Percentiles rank a stretch among this genome's conserved stretches.
These are phyloP conservation scores for Petrosia ficiformis DNA, from an alignment of 37 sponge, comb jelly and placozoan genomes.

Conservation along the genomic window DNA sequence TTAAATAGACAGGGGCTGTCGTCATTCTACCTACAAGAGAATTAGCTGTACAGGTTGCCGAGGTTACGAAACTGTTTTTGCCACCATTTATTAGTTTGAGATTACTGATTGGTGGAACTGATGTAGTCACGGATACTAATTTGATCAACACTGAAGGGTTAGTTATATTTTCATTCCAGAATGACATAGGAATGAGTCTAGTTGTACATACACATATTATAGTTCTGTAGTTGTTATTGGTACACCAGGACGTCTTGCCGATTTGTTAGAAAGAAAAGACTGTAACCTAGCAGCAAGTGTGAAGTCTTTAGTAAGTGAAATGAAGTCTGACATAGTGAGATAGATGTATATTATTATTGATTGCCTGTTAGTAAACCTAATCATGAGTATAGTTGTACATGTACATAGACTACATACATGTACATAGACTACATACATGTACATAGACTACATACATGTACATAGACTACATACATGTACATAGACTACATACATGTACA, in stretches of 20 bases:
- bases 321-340: no score
- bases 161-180: neutral
- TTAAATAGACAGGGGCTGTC: constrained; percentile 40
- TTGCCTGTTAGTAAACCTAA: no score
- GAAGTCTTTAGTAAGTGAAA: constrained; percentile 26
- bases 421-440: no score
- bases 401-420: no score
- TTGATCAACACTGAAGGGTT: constrained; percentile 19
- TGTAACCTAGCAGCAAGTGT: constrained; percentile 46
- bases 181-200: no score
- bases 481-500: no score
- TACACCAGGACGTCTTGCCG: constrained; percentile 88
- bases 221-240: constrained; percentile 64
- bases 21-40: constrained; percentile 94
- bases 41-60: constrained; percentile 84
- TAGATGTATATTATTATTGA: no score
- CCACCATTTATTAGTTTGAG: constrained; percentile 22
- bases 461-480: no score
- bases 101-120: constrained; percentile 79
- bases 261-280: constrained; percentile 47
- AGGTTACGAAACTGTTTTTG: constrained; percentile 62
- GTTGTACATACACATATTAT: neutral
- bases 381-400: no score
- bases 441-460: no score
- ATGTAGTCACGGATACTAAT: constrained; percentile 28